These are phyloP conservation scores for Erebia palarica DNA, from an alignment of 2,888 invertebrate genomes.

Conservation along the genomic window DNA sequence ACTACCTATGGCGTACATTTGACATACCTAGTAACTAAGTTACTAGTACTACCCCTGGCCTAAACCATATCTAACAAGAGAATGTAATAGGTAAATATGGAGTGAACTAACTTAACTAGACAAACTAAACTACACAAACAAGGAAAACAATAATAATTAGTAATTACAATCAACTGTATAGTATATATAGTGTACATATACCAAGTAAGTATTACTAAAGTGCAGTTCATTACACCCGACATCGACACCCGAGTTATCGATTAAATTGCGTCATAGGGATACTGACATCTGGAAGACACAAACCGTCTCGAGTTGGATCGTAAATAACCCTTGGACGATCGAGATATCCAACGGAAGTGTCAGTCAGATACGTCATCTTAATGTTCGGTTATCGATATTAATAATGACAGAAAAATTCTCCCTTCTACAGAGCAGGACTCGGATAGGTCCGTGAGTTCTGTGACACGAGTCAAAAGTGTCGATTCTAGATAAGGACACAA, in stretches of 20 bases:
- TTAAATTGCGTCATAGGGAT: constrained; percentile 42
- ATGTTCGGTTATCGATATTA: constrained; percentile 27
- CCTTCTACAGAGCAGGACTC: background rate
- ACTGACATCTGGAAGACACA: constrained; percentile 41
- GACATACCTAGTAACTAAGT: no score
- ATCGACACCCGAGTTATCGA: constrained; percentile 39
- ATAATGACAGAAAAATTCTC: background rate
- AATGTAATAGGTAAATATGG: constrained; percentile 13
- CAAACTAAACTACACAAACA: constrained; percentile 24
- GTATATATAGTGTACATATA: background rate
- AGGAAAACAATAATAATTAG: constrained; percentile 32
- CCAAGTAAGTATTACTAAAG: constrained; percentile 17
- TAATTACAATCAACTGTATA: constrained; percentile 17
- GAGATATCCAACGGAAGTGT: constrained; percentile 73
- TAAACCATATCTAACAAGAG: background rate
- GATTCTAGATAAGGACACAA: background rate
- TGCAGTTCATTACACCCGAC: constrained; percentile 44
- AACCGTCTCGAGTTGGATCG: constrained; percentile 39
- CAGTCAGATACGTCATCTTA: constrained; percentile 54
- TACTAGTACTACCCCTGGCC: no score
- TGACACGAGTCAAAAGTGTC: background rate
- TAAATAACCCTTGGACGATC: constrained; percentile 48
- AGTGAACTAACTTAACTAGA: background rate
- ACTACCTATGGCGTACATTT: no score
- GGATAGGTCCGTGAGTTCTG: no score